Base-by-base conservation (phyloP, 2,888 invertebrate genomes). In the Rhodophaea formosa region DNA sequence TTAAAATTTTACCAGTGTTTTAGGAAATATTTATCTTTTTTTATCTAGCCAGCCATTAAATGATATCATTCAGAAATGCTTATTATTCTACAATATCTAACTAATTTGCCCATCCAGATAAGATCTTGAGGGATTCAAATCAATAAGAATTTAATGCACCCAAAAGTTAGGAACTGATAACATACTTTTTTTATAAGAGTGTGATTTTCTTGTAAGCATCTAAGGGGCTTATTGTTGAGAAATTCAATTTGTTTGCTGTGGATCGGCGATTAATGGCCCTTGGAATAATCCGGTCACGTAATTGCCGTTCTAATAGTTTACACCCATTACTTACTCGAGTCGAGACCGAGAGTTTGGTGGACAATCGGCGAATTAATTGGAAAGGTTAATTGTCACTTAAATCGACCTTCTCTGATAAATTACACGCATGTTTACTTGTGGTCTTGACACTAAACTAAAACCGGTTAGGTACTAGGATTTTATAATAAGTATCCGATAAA, bases 361-460 rank as follows among this genome's bases (percentile, higher is more conserved):
- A 15, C 51, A 51, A 17, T 35, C 35, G 10, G 12, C 7, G 35
- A 39, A 51, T 51, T 39, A 51, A 35, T 35, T 10, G 51, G n/a
- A 39, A 51, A 51, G 35, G 51, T 16, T 32, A 51, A 51, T 51
- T 32, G 32, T 35, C 35, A 35, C 16, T 6, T 46, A 16, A 16
- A 51, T 35, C 51, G 51, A 39, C 51, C 51, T 51, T 51, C 51
- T 39, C 7, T 7, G 17, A 32, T 51, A 16, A 51, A 51, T 51
- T 51, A 51, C 35, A 15, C 12, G 16, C 51, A 30, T 51, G 35
- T 51, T 51, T 51, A 35, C 35, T 35, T 16, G 16, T 51, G 35
- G 35, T 35, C 51, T 35, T 51, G 51, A 51, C 35, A 51, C 35
- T 35, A 51, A 35, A 51, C 35, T 51, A 35, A 51, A 51, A 51